Conservation (phyloP, 2,888 invertebrate species). For the Entomobrya multifasciata region DNA sequence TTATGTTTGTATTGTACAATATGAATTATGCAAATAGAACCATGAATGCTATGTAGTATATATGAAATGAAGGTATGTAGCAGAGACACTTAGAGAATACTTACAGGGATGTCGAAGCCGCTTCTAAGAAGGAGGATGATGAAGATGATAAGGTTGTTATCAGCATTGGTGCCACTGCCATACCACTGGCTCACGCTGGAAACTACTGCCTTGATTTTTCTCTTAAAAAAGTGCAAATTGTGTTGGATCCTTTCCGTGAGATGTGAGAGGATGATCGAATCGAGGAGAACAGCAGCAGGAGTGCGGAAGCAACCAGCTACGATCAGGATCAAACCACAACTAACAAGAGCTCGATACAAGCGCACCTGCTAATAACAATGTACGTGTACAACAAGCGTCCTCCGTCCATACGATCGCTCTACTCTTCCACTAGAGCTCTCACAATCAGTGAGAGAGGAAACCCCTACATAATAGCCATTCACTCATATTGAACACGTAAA, state of each 20-base stretch:
- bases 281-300: conserved; percentile 59
- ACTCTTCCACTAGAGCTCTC: background rate
- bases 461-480: conserved; percentile 46
- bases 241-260: background rate
- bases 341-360: conserved; percentile 75
- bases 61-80: background rate
- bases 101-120: conserved; percentile 49
- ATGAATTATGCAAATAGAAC: conserved; percentile 1
- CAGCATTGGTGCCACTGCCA: conserved; percentile 36
- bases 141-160: conserved; percentile 50
- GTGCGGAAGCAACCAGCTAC: conserved; percentile 74
- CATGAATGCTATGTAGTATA: conserved; percentile 12
- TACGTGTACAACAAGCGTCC: conserved; percentile 39
- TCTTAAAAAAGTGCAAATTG: conserved; percentile 20
- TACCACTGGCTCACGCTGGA: conserved; percentile 13
- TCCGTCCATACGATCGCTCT: conserved; percentile 52
- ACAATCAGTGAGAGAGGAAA: conserved; percentile 11
- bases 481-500: conserved; percentile 10
- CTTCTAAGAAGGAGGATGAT: background rate
- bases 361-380: conserved; percentile 76
- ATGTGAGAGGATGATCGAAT: background rate
- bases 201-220: conserved; percentile 21
- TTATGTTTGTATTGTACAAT: background rate
- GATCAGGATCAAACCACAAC: conserved; percentile 77
- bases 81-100: conserved; percentile 28